phyloP scores from a whole-genome alignment of 2,797 vertebrate species.

The Cuculus canorus region DNA sequence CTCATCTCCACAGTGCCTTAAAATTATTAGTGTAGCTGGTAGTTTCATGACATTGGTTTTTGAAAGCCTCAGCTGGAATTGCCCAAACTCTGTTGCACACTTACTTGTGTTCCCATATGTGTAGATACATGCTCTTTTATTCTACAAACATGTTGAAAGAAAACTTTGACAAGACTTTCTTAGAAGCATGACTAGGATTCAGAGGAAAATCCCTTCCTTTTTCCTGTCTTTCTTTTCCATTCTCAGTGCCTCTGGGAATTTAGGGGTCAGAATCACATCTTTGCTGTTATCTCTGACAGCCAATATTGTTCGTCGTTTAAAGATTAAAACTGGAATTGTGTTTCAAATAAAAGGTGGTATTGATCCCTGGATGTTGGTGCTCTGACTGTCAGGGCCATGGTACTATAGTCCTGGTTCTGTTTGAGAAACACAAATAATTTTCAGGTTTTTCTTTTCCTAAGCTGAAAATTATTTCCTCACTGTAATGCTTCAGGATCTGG shows the following conservation, averaged over 20 bases:
- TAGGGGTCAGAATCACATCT: neutral
- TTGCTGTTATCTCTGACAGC: neutral
- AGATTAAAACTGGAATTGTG: neutral
- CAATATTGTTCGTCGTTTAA: neutral
- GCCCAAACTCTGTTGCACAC: neutral
- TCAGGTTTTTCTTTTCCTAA: neutral
- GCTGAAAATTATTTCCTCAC: neutral
- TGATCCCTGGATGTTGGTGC: neutral
- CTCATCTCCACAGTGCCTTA: neutral
- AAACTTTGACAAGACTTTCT: neutral
- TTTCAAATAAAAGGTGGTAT: neutral
- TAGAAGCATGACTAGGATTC: neutral
- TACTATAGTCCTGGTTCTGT: neutral
- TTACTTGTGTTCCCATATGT: neutral
- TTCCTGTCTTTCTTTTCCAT: neutral
- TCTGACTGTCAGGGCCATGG: neutral
- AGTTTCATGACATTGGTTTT: neutral
- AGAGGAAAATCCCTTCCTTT: neutral
- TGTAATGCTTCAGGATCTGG: neutral
- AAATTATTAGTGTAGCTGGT: neutral
- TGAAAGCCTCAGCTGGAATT: neutral
- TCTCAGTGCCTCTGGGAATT: neutral
- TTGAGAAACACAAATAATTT: neutral
- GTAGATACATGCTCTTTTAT: neutral
- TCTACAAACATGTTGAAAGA: neutral